Percentiles rank a stretch among this genome's conserved stretches.
Evolutionary conservation across 2,113 vertebrate genomes (phyloP).

Genomic region (Sebastes schlegelii): DNA sequence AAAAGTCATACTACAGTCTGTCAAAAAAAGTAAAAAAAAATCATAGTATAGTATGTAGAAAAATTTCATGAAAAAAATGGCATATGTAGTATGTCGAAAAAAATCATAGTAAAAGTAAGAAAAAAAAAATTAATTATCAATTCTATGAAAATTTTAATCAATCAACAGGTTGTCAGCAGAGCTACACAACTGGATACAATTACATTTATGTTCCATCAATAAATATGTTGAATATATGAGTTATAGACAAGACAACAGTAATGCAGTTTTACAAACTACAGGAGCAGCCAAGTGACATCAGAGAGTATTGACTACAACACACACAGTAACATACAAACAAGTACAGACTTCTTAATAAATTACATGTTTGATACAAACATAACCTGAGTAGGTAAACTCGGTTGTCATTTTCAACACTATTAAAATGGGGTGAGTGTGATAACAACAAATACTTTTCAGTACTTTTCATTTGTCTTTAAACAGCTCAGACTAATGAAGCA

Average conservation of each 20-base stretch:
- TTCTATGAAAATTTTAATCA: no score
- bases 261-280: background rate
- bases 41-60: no score
- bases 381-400: background rate
- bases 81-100: no score
- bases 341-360: constrained; percentile 27
- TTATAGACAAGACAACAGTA: background rate
- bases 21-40: no score
- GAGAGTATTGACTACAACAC: background rate
- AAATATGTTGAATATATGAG: constrained; percentile 43
- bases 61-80: no score
- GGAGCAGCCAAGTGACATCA: background rate
- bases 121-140: no score
- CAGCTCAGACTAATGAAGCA: background rate
- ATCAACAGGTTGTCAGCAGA: background rate
- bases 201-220: constrained; percentile 1
- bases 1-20: no score
- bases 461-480: constrained; percentile 4
- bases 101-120: no score
- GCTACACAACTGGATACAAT: background rate
- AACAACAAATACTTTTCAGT: constrained; percentile 11
- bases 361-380: constrained; percentile 75
- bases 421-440: background rate
- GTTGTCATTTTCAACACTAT: constrained; percentile 7
- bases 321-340: background rate